A percentile compares a stretch with the other conserved stretches of the same genome.
Evolutionary conservation across 2,888 invertebrate genomes (phyloP).

Genomic region (Calliphora vomitoria): DNA sequence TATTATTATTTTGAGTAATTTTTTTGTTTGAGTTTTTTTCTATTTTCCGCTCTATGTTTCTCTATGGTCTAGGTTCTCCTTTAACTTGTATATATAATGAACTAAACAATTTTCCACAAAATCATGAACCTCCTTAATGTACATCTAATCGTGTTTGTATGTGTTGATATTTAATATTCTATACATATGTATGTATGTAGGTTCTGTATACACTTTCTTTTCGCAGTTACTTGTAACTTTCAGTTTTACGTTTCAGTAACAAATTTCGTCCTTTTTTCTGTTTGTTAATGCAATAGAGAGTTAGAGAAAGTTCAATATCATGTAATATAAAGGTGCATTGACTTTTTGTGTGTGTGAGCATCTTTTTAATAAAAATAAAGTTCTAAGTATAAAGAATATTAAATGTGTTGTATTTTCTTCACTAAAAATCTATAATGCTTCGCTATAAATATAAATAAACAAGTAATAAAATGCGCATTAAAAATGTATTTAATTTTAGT

Average conservation of each 20-base stretch:
- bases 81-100: no score
- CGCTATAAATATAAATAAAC: not conserved
- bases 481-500: not conserved
- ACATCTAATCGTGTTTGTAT: no score
- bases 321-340: conserved; percentile 61
- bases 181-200: not conserved
- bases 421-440: not conserved
- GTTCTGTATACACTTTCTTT: not conserved
- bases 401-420: conserved; percentile 38
- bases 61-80: no score
- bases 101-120: no score
- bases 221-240: conserved; percentile 13
- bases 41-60: no score
- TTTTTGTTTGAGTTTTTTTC: no score
- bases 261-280: conserved; percentile 49
- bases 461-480: not conserved
- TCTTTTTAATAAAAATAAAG: not conserved
- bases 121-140: no score
- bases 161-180: no score
- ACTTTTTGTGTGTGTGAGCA: conserved; percentile 10
- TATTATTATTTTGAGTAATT: no score
- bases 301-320: conserved; percentile 70
- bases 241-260: conserved; percentile 36
- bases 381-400: conserved; percentile 14
- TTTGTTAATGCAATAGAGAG: conserved; percentile 31